Conservation (phyloP, 2,888 invertebrate species). For the Agriopis leucophaearia region DNA sequence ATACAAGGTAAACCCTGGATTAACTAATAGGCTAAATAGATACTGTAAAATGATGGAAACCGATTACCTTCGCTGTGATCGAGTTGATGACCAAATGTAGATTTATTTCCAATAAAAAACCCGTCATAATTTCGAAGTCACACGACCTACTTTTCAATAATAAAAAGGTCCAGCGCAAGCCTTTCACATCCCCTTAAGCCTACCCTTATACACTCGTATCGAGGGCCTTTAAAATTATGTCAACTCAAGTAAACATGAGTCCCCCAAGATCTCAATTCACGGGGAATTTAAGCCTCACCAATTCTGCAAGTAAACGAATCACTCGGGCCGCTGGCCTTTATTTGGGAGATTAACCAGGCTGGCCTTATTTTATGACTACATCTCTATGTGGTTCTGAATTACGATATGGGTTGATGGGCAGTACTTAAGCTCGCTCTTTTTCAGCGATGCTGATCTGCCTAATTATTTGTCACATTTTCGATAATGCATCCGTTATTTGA, state of each 20-base stretch:
- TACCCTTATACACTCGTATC: slow-evolving; percentile 24
- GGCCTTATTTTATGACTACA: slow-evolving; percentile 43
- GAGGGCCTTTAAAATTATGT: slow-evolving; percentile 36
- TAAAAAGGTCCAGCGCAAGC: slow-evolving; percentile 18
- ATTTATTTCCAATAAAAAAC: background rate
- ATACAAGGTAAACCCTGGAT: no score
- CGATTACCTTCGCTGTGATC: no score
- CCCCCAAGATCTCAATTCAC: slow-evolving; percentile 32
- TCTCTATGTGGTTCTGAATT: slow-evolving; percentile 30
- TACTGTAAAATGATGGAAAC: no score
- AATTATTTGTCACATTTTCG: no score
- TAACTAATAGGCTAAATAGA: no score
- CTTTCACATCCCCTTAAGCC: slow-evolving; percentile 17
- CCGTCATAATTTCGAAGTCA: background rate
- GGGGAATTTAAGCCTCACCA: slow-evolving; percentile 32
- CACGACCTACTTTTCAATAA: slow-evolving; percentile 14
- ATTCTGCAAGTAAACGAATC: slow-evolving; percentile 41
- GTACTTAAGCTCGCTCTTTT: slow-evolving; percentile 5
- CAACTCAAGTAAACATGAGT: slow-evolving; percentile 36
- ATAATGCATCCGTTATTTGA: no score
- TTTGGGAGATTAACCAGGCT: slow-evolving; percentile 45
- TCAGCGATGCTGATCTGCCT: no score
- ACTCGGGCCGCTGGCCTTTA: slow-evolving; percentile 43
- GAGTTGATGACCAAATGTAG: no score
- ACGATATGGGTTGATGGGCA: background rate